Evolutionary conservation across 2,113 vertebrate genomes (phyloP).

Genomic region (Thalassoma bifasciatum): DNA sequence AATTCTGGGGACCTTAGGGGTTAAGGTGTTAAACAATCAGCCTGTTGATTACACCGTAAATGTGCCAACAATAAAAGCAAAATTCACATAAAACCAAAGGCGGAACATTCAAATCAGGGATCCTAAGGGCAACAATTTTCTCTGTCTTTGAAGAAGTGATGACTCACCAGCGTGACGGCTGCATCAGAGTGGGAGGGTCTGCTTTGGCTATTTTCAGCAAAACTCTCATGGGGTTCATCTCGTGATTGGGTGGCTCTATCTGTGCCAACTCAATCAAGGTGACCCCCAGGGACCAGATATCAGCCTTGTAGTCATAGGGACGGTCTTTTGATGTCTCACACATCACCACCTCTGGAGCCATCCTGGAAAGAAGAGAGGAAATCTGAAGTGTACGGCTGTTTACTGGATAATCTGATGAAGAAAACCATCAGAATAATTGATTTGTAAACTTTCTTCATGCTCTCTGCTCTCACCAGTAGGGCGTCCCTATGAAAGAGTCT

Average conservation of each 20-base stretch:
- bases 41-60: neutral
- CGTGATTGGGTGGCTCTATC: constrained; percentile 96
- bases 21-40: neutral
- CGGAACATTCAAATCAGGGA: neutral
- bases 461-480: constrained; percentile 91
- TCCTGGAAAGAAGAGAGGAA: constrained; percentile 82
- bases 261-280: constrained; percentile 98
- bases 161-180: constrained; percentile 93
- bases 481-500: constrained; percentile 98
- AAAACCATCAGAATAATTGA: no score
- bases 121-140: no score
- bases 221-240: constrained; percentile 97
- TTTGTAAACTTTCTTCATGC: no score
- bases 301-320: constrained; percentile 97
- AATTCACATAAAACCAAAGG: neutral
- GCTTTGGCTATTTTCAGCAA: constrained; percentile 97
- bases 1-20: constrained; percentile 92
- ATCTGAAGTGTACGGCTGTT: neutral
- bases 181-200: constrained; percentile 92
- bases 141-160: neutral
- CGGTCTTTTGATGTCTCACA: constrained; percentile 98
- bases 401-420: neutral
- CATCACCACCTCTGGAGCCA: constrained; percentile 99
- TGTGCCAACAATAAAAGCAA: neutral
- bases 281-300: constrained; percentile 97